Evolutionary conservation across 2,888 invertebrate genomes (phyloP).

Genomic region (Platynereis dumerilii): DNA sequence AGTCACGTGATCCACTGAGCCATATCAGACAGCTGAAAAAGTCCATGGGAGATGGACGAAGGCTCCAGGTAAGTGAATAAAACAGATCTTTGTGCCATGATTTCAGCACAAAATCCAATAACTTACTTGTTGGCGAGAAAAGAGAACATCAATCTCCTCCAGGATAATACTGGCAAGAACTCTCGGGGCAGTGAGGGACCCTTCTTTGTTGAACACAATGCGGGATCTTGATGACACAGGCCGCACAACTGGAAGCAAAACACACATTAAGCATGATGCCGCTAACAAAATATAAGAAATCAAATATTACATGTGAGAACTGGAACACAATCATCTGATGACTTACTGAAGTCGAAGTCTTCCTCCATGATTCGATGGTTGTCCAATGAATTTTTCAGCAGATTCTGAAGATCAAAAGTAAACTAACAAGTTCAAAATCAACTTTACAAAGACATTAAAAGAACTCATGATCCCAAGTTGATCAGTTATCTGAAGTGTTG

Average conservation of each 20-base stretch:
- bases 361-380: constrained; percentile 80
- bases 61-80: too few relatives aligned
- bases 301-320: too few relatives aligned
- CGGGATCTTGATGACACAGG: constrained; percentile 81
- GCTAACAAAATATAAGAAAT: too few relatives aligned
- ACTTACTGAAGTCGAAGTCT: constrained; percentile 81
- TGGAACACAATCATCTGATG: too few relatives aligned
- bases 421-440: too few relatives aligned
- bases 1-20: too few relatives aligned
- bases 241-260: constrained; percentile 71
- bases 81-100: too few relatives aligned
- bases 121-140: constrained; percentile 73
- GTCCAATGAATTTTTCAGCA: constrained; percentile 77
- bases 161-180: constrained; percentile 59
- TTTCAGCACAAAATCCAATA: too few relatives aligned
- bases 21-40: too few relatives aligned
- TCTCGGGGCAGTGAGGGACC: constrained; percentile 62
- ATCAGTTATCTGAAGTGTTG: too few relatives aligned
- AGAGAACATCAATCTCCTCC: constrained; percentile 75
- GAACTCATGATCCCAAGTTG: too few relatives aligned
- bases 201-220: constrained; percentile 75
- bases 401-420: constrained; percentile 66
- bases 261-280: neutral
- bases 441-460: neutral
- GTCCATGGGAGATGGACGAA: too few relatives aligned